These are phyloP conservation scores for Hirundo rustica DNA, from an alignment of 2,797 vertebrate species.

Conservation along the genomic window DNA sequence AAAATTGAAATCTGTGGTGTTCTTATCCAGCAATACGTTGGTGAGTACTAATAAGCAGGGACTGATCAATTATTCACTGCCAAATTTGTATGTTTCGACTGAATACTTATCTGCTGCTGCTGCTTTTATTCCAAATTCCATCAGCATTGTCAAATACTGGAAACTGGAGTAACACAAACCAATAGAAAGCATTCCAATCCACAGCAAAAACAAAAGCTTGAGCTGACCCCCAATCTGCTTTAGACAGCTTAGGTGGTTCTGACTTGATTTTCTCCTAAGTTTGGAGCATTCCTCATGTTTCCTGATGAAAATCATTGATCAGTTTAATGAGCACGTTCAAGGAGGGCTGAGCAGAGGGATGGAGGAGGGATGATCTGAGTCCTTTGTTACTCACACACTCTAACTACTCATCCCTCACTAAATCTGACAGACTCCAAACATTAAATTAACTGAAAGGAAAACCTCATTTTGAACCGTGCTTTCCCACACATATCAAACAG, in stretches of 20 bases:
- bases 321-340: conserved; percentile 32
- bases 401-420: conserved; percentile 27
- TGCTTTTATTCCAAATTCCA: background rate
- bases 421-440: conserved; percentile 54
- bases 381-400: conserved; percentile 2
- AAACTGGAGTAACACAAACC: background rate
- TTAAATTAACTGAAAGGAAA: conserved; percentile 65
- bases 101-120: rapidly evolving
- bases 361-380: background rate
- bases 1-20: background rate
- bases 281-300: conserved; percentile 13
- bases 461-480: conserved; percentile 34
- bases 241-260: background rate
- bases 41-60: background rate
- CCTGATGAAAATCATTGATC: conserved; percentile 37
- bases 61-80: background rate
- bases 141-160: background rate
- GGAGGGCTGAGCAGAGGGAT: conserved; percentile 9
- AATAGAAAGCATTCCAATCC: background rate
- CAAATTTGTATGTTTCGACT: background rate
- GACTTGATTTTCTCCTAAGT: background rate
- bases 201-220: background rate
- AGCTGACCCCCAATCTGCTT: background rate
- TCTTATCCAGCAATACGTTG: background rate
- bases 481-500: conserved; percentile 54